Conservation (phyloP, 2,797 vertebrate species). For the Otus scops region DNA sequence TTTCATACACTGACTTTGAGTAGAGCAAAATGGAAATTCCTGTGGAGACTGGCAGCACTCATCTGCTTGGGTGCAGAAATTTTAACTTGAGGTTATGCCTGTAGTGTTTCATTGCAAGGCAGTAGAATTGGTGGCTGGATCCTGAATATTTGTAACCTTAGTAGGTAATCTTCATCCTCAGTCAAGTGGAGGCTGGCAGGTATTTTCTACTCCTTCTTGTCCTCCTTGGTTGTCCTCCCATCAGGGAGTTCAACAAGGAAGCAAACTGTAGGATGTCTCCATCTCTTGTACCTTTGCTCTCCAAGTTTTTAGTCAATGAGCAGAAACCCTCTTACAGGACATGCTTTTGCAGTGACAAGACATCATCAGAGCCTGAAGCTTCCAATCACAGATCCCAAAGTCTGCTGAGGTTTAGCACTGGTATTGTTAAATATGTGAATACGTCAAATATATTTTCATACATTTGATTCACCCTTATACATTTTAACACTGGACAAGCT, state of each 20-base stretch:
- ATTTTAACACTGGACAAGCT: neutral
- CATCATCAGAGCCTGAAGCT: neutral
- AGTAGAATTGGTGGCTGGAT: neutral
- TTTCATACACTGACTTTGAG: neutral
- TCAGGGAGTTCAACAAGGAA: neutral
- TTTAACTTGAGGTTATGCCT: neutral
- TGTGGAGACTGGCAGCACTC: neutral
- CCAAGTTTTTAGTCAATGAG: neutral
- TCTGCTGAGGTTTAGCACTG: neutral
- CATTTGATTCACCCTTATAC: neutral
- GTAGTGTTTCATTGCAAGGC: neutral
- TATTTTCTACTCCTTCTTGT: neutral
- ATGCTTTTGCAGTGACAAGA: neutral
- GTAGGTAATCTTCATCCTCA: neutral
- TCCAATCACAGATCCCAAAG: neutral
- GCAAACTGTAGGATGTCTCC: neutral
- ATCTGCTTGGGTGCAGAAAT: neutral
- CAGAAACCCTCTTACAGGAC: neutral
- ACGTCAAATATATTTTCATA: neutral
- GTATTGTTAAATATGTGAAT: neutral
- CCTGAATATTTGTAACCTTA: neutral
- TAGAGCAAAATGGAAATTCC: neutral
- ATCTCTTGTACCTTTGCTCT: neutral
- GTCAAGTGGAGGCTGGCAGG: neutral
- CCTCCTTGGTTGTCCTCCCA: neutral